Evolutionary conservation across 2,888 invertebrate genomes (phyloP), one percentile per base, ranked within the genome.

Genomic region (Lottia scabra): DNA sequence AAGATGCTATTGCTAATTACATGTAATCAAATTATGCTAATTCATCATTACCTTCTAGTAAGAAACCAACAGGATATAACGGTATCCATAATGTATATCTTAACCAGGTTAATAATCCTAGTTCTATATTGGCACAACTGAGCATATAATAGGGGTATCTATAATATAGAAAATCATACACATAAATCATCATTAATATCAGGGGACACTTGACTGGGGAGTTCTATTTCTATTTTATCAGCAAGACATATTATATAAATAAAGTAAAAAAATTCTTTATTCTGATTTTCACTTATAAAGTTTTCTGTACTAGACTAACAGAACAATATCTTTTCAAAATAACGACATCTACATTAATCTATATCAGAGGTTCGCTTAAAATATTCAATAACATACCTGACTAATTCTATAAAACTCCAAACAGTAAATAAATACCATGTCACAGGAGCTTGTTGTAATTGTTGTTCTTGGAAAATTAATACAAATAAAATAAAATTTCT

Each of bases 41-140:
- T 38, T 38, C 38, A 38, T 8, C 10, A 10, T 72, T 82, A 91
- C 95, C 94, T 91, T 98, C 98, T 84, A 95, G 94, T 0, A 96
- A 85, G 81, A 97, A 93, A 8, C 97, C 98, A 56, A 97, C 87
- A 0, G 98, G 98, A 89, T 98, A 98, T 0, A 98, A 91, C 0
- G 96, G 94, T 79, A 98, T 95, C 98, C 98, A 99, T 71, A 96
- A 92, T 0, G 95, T 94, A 89, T 98, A 98, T 19, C 98, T 92
- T 2, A 98, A 90, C 98, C 98, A 98, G 0, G 96, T 97, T 12
- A 98, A 89, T 3, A 95, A 84, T 65, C 92, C 91, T 45, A 95
- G 91, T 74, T 95, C 93, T 38, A 92, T 93, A 73, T 95, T 93
- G 84, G 95, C 92, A 0, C 95, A 90, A 84, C 95, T 94, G 0